Base-by-base conservation (phyloP, 2,888 invertebrate species). In the Tethea ocularis region DNA sequence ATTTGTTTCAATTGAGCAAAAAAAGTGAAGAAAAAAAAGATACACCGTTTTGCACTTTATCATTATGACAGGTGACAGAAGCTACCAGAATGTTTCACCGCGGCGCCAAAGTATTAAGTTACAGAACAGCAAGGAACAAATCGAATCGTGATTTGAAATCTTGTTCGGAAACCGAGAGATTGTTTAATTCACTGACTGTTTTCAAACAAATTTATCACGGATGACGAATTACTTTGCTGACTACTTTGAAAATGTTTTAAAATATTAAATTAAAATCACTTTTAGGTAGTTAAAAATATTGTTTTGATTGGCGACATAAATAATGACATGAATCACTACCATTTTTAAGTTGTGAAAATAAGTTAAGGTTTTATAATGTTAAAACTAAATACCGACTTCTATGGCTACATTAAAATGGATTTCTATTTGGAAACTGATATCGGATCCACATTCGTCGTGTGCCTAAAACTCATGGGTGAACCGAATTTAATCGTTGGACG, bases 401-500 rank as follows among this genome's bases (percentile, higher is more conserved):
- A 46, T 46, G 10, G 17, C 17, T 3, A 20, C n/a, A 46, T 46
- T 17, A 46, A 41, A 41, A 41, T 46, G 2, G 2, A 20, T 46
- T 46, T 20, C 46, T 20, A 20, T n/a, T 46, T 46, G 46, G 20
- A 46, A 71, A 68, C 71, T 67, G 69, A 67, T 74, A 69, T 69
- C 70, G 70, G 74, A 68, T 75, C 74, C 72, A 64, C 74, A 70
- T 68, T 73, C 68, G 73, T 72, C 70, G 74, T 65, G 71, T 62
- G 59, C 64, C 76, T 78, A 67, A 80, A 83, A 79, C 77, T 80
- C 79, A 78, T 78, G 79, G 77, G 74, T 83, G 84, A 84, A 81
- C 82, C 83, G 83, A 86, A 87, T 89, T 91, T 89, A 91, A 91
- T 90, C 89, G 91, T 78, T 81, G 87, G 81, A 82, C 87, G 84